Conservation (phyloP, 2,888 invertebrate species). For the Agriopis marginaria region DNA sequence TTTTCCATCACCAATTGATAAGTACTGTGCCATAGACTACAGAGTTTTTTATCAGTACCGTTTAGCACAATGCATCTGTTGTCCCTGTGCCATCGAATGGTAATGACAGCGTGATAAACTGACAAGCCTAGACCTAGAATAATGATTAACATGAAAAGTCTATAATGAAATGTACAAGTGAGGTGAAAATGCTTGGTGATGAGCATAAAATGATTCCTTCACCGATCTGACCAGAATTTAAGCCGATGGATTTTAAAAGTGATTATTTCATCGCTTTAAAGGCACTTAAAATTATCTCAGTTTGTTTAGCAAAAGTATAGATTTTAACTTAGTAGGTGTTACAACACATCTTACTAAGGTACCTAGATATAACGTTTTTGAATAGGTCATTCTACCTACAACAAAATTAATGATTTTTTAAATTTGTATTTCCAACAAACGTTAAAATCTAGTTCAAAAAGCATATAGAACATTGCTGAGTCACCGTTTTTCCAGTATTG, state of each 20-base stretch:
- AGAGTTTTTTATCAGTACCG: slow-evolving; percentile 40
- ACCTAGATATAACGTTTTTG: not conserved
- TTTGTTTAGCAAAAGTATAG: not conserved
- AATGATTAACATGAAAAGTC: slow-evolving; percentile 37
- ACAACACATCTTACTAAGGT: not conserved
- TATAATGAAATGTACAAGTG: slow-evolving; percentile 32
- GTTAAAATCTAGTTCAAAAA: not conserved
- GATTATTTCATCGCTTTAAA: not conserved
- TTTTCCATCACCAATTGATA: slow-evolving; percentile 45
- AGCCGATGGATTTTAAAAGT: not conserved
- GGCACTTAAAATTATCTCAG: not conserved
- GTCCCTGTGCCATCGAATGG: slow-evolving; percentile 68
- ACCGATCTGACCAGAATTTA: slow-evolving; percentile 24
- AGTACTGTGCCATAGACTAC: slow-evolving; percentile 31
- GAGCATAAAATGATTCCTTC: slow-evolving; percentile 33
- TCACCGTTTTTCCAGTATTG: not conserved
- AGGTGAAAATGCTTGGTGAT: slow-evolving; percentile 18
- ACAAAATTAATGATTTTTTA: too few relatives aligned
- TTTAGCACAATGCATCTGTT: slow-evolving; percentile 72
- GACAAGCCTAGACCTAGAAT: slow-evolving; percentile 21
- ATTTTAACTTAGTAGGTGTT: not conserved
- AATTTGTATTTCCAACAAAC: not conserved
- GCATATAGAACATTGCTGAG: not conserved
- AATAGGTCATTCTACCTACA: too few relatives aligned
- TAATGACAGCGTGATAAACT: slow-evolving; percentile 29